These are phyloP conservation scores for Macaria notata DNA, from an alignment of 2,888 invertebrate genomes.

Conservation along the genomic window DNA sequence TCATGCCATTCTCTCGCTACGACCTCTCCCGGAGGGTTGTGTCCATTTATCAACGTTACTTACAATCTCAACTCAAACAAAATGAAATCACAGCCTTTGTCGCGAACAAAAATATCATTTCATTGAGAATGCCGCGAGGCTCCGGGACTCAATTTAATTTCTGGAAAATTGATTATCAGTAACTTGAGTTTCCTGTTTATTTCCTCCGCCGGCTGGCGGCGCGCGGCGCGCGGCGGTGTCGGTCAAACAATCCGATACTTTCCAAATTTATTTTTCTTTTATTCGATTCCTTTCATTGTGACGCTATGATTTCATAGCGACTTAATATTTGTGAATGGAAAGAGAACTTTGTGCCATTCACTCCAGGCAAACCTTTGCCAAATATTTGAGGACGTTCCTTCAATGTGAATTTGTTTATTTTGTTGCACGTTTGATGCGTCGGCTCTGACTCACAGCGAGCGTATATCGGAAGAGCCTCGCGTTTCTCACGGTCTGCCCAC, in stretches of 20 bases:
- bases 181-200: conserved; percentile 22
- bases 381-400: too few species aligned
- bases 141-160: conserved; percentile 20
- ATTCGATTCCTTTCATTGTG: background rate
- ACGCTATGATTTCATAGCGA: background rate
- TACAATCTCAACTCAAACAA: background rate
- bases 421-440: too few species aligned
- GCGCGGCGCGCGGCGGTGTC: conserved; percentile 4
- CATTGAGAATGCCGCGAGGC: conserved; percentile 7
- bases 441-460: too few species aligned
- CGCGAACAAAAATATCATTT: conserved; percentile 17
- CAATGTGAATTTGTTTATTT: too few species aligned
- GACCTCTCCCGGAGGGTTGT: too few species aligned
- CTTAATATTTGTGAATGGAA: too few species aligned
- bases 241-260: conserved; percentile 29
- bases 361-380: too few species aligned
- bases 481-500: too few species aligned
- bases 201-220: conserved; percentile 1
- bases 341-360: too few species aligned
- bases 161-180: conserved; percentile 19
- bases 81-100: conserved; percentile 13
- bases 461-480: too few species aligned
- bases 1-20: too few species aligned
- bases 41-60: too few species aligned
- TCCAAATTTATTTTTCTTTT: background rate